A percentile compares a stretch with the other conserved stretches of the same genome.
phyloP scores from a whole-genome alignment of 2,797 vertebrate species.

The Falco concolor region DNA sequence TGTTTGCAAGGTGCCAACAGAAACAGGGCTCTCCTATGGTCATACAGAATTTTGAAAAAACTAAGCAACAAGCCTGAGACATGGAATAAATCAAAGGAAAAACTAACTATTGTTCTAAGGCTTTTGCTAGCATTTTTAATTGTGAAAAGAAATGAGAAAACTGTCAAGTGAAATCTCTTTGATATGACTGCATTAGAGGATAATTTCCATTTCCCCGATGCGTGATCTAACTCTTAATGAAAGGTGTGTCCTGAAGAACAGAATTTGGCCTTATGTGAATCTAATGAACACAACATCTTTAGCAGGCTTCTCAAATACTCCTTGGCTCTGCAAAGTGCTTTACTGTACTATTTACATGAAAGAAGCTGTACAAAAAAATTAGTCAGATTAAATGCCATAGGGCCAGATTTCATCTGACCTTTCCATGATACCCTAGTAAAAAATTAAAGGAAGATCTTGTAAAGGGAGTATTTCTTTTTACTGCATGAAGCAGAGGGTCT shows the following conservation, averaged over 20 bases:
- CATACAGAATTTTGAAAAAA: background rate
- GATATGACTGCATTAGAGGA: background rate
- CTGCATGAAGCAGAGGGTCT: background rate
- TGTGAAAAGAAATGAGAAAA: slow-evolving; percentile 42
- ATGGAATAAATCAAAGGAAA: slow-evolving; percentile 22
- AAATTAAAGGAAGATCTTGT: slow-evolving; percentile 3
- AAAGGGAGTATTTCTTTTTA: background rate
- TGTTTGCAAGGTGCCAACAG: background rate
- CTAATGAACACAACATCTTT: slow-evolving; percentile 31
- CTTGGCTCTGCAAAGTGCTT: slow-evolving; percentile 35
- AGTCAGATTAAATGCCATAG: slow-evolving; percentile 25
- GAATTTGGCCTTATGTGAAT: background rate
- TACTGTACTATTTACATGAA: slow-evolving; percentile 25
- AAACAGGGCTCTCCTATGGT: background rate
- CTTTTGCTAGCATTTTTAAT: slow-evolving; percentile 24
- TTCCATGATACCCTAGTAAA: background rate
- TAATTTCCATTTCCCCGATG: slow-evolving; percentile 19
- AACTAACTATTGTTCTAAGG: background rate
- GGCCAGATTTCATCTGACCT: slow-evolving; percentile 34
- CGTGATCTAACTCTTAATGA: slow-evolving; percentile 33
- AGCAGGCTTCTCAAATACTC: slow-evolving; percentile 14
- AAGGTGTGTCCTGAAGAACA: slow-evolving; percentile 47
- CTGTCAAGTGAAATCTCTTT: slow-evolving; percentile 33
- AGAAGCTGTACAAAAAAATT: slow-evolving; percentile 2
- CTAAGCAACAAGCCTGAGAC: background rate